phyloP scores from a whole-genome alignment of 1,140 invertebrate genomes.

The Zophobas atratus region DNA sequence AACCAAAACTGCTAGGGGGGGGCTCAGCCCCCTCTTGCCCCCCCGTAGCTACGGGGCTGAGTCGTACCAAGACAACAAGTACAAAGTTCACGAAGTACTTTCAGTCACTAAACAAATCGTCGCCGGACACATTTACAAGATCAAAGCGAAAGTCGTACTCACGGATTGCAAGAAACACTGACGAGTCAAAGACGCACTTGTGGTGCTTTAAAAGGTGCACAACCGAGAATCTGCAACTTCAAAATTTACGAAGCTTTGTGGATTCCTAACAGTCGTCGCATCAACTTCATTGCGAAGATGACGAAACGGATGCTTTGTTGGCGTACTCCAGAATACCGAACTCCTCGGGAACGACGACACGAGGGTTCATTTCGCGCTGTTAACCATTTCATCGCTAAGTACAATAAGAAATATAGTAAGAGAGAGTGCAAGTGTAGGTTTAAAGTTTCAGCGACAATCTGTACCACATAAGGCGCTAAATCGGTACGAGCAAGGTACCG shows the following conservation, averaged over 20 bases:
- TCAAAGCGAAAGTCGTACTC: constrained; percentile 53
- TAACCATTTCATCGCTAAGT: constrained; percentile 75
- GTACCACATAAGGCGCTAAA: constrained; percentile 84
- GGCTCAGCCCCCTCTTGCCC: too few species aligned
- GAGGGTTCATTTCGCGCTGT: constrained; percentile 58
- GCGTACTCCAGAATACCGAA: neutral
- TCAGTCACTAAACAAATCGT: constrained; percentile 57
- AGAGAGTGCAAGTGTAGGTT: constrained; percentile 81
- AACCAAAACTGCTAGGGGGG: too few species aligned
- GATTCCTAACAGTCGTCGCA: constrained; percentile 63
- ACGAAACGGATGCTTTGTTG: neutral
- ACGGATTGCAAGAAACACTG: constrained; percentile 50
- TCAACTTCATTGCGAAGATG: constrained; percentile 51
- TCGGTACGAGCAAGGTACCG: constrained; percentile 88
- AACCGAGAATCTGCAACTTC: constrained; percentile 60
- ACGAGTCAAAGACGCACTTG: constrained; percentile 46
- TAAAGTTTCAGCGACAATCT: constrained; percentile 86
- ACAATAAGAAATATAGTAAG: constrained; percentile 78
- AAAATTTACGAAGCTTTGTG: constrained; percentile 76
- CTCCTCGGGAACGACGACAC: neutral
- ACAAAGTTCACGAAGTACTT: constrained; percentile 53
- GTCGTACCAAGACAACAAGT: constrained; percentile 48
- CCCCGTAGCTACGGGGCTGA: neutral
- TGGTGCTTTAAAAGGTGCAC: constrained; percentile 58
- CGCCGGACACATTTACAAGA: constrained; percentile 51